Base-by-base conservation (phyloP, 2,888 invertebrate species). In the Tanytarsus gracilentus region DNA sequence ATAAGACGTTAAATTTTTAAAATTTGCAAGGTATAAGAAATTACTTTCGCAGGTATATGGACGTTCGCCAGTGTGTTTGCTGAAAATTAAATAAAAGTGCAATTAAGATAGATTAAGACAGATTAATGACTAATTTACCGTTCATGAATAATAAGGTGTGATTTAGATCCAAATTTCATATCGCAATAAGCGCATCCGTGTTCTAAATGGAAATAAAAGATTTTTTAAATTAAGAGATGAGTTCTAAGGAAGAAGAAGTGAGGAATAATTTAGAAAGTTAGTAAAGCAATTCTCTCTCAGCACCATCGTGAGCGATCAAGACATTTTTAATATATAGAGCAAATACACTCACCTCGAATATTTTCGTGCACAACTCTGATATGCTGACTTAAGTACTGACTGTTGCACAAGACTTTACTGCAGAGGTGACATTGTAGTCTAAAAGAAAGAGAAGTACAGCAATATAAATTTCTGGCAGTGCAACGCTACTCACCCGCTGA, bases 351-450 rank as follows among this genome's bases (percentile, higher is more conserved):
- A 51, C 51, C 51, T 5, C 58, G 27, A 3, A 58, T 58, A 16
- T 58, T 58, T 30, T 58, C 58, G 14, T 58, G 58, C 9, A 58
- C 58, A 9, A 58, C 58, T 48, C 58, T 27, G 29, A 58, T 58
- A 58, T 58, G 58, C 16, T 58, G 58, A 14, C 21, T 30, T 58
- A 58, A 58, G 58, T 58, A 58, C 58, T 58, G 58, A 11, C 48
- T 44, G 30, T 58, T 58, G 29, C 58, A 58, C n/a, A 58, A 26
- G 21, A 58, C 48, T 29, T 58, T 58, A 11, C 29, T 30, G 40
- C 58, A 58, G 9, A 58, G 30, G 25, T 58, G 58, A 27, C 58
- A 58, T 58, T 58, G 48, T 5, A 58, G 30, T 2, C 58, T 58
- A 18, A n/a, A n/a, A n/a, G 6, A 58, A 58, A 40, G 25, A 39